Evolutionary conservation across 2,797 vertebrate genomes (phyloP).

Genomic region (Rhincodon typus): DNA sequence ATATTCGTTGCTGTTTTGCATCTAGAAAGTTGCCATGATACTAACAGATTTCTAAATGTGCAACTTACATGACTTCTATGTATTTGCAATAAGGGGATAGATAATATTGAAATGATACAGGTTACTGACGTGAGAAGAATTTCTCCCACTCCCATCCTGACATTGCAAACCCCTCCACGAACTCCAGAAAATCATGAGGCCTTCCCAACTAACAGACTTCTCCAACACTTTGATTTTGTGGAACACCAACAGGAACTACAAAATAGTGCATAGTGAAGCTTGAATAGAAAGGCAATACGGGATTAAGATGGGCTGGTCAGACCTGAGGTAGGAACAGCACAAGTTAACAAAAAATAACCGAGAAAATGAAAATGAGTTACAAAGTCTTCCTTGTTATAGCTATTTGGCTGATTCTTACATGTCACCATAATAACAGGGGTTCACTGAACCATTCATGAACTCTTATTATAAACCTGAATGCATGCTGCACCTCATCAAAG

Average conservation of each 20-base stretch:
- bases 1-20: neutral
- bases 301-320: neutral
- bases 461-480: neutral
- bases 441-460: neutral
- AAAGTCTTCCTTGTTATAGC: neutral
- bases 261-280: neutral
- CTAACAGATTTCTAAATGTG: too few relatives aligned
- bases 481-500: neutral
- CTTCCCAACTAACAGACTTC: neutral
- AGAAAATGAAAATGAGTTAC: neutral
- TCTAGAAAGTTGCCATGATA: too few relatives aligned
- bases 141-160: neutral
- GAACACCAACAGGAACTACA: neutral
- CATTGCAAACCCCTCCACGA: neutral
- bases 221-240: neutral
- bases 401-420: neutral
- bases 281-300: neutral
- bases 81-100: too few relatives aligned
- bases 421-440: neutral
- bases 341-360: neutral
- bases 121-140: neutral
- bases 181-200: neutral
- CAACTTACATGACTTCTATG: too few relatives aligned
- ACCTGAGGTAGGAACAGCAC: neutral
- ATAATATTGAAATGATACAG: neutral